Percentiles rank a stretch among this genome's conserved stretches.
Conservation (phyloP, 2,888 invertebrate genomes). For the Lochmaea capreae region DNA sequence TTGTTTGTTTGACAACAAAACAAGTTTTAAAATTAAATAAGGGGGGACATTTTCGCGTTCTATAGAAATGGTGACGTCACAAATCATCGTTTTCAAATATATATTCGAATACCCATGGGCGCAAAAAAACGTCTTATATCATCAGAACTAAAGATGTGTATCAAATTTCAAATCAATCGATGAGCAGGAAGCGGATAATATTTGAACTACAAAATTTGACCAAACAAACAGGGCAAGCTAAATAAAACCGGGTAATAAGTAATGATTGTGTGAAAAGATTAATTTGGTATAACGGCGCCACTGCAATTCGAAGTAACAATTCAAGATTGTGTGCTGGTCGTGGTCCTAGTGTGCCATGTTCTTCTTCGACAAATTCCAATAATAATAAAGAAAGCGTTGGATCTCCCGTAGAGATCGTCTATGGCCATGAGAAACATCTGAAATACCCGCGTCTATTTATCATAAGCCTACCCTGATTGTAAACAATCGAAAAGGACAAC, state of each 20-base stretch:
- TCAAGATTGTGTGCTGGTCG: conserved; percentile 25
- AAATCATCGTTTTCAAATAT: too few relatives aligned
- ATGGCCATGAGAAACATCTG: conserved; percentile 53
- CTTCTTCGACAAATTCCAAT: conserved; percentile 54
- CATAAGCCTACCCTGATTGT: conserved; percentile 52
- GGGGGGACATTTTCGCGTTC: too few relatives aligned
- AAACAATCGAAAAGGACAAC: conserved; percentile 48
- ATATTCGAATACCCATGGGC: too few relatives aligned
- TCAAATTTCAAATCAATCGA: too few relatives aligned
- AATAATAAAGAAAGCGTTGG: conserved; percentile 56
- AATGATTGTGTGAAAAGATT: background rate
- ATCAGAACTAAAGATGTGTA: too few relatives aligned
- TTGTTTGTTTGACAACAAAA: too few relatives aligned
- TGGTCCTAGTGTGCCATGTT: conserved; percentile 41
- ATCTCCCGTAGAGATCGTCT: conserved; percentile 52
- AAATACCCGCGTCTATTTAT: conserved; percentile 49
- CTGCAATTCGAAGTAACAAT: conserved; percentile 19
- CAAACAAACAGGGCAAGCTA: too few relatives aligned
- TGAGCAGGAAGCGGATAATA: too few relatives aligned
- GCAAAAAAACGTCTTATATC: too few relatives aligned
- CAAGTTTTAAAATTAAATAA: too few relatives aligned
- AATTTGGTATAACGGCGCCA: conserved; percentile 10
- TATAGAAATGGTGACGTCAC: too few relatives aligned
- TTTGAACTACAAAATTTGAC: too few relatives aligned
- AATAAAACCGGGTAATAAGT: background rate